Evolutionary conservation across 2,113 vertebrate genomes (phyloP), one percentile per base, ranked within the genome.

Genomic region (Callipepla squamata): DNA sequence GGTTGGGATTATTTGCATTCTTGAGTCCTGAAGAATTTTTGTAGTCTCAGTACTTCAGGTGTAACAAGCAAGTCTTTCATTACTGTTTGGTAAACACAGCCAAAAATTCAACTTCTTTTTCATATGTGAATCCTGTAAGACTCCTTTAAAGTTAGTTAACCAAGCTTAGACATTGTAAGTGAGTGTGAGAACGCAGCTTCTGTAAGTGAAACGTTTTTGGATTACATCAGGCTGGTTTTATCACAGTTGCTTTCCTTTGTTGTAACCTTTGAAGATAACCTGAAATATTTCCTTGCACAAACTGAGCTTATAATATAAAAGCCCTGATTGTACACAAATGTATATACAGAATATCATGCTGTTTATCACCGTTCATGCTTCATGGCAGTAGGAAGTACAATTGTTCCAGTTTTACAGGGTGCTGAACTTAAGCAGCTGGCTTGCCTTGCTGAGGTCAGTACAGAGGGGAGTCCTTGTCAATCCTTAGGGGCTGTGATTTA

Each of bases 61-160:
- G 70, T 91, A 96, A 96, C 96, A 97, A 96, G 65, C 5, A 76
- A 79, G 42, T 80, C 90, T 97, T 97, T 98, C 88, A 97, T 92
- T 90, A 80, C 62, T 78, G 36, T 92, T 7, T 40, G 42, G 74
- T 90, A 97, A 96, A 97, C 65, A 92, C 45, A 90, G 85, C 47
- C 78, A 92, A 85, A 86, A 87, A 67, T 36, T 74, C 80, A 95
- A 30, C 30, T 8, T 85, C 93, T 94, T 86, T 85, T 94, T 83
- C 59, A 95, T 81, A 78, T 40, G 92, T 55, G 58, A 90, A 81
- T 95, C 82, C 93, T 93, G 86, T 96, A 96, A 97, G 93, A 96
- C 95, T 98, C 85, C 87, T 93, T 95, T 93, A 75, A 89, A 89
- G n/a, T 70, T 86, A 95, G 48, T 69, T 44, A 63, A 74, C 88